These are phyloP conservation scores for Eucera pruinosa DNA, from an alignment of 2,888 invertebrate genomes.

Conservation along the genomic window DNA sequence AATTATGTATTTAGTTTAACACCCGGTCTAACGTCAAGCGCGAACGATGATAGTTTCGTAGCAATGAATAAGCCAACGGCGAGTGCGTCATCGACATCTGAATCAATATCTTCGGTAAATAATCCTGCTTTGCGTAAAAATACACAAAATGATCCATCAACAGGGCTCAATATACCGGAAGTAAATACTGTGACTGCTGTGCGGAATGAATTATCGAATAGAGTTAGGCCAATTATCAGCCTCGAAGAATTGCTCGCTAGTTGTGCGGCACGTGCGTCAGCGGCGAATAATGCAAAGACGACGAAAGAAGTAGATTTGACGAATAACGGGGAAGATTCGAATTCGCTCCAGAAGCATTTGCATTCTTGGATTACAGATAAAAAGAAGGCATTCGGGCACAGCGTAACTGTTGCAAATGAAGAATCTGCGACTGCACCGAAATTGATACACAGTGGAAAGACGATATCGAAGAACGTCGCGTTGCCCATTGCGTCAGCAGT, in stretches of 20 bases:
- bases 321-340: too few relatives aligned
- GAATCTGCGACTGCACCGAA: neutral
- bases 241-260: neutral
- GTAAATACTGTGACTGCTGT: too few relatives aligned
- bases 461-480: constrained; percentile 15
- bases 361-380: constrained; percentile 10
- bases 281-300: neutral
- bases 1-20: too few relatives aligned
- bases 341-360: neutral
- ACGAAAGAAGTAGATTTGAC: neutral
- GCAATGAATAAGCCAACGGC: too few relatives aligned
- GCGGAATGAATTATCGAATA: too few relatives aligned
- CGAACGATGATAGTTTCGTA: too few relatives aligned
- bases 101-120: too few relatives aligned
- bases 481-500: constrained; percentile 38
- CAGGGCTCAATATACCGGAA: too few relatives aligned
- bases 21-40: too few relatives aligned
- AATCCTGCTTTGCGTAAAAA: too few relatives aligned
- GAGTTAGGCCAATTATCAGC: neutral
- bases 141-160: too few relatives aligned
- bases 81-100: too few relatives aligned
- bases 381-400: neutral
- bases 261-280: neutral
- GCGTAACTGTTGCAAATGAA: neutral
- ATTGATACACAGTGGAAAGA: neutral